Evolutionary conservation across 2,113 vertebrate genomes (phyloP).

Genomic region (Chrysemys picta): DNA sequence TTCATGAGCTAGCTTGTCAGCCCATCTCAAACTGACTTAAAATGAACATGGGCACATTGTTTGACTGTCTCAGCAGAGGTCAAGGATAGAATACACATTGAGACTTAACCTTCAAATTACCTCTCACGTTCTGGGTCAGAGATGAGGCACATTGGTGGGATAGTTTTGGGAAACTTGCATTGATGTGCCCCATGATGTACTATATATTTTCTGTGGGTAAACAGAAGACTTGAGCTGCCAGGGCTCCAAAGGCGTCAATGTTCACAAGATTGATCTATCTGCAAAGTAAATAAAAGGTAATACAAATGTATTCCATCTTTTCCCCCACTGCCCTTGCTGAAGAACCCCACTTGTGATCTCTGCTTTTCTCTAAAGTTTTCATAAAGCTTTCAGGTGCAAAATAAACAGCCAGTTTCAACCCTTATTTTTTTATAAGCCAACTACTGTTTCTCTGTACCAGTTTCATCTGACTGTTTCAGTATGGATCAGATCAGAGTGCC

Average conservation of each 20-base stretch:
- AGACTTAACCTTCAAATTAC: background rate
- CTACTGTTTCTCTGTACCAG: background rate
- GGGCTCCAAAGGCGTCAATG: background rate
- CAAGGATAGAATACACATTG: background rate
- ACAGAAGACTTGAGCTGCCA: background rate
- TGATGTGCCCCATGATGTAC: background rate
- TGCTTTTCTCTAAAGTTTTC: background rate
- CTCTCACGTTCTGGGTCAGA: background rate
- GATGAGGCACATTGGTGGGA: background rate
- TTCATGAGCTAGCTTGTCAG: background rate
- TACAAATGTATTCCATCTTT: background rate
- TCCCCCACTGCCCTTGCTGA: background rate
- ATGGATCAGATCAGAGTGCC: rapidly evolving
- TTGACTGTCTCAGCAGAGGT: rapidly evolving
- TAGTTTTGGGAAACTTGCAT: background rate
- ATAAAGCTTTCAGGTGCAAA: background rate
- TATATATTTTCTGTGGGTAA: background rate
- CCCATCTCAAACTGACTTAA: background rate
- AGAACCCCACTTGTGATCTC: background rate
- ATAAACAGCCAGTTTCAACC: background rate
- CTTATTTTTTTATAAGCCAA: background rate
- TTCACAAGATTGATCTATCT: background rate
- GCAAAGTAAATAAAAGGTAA: background rate
- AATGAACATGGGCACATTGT: background rate
- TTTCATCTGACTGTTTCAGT: background rate